Evolutionary conservation across 1,140 invertebrate species (phyloP).

Genomic region (Drosophila orosa): DNA sequence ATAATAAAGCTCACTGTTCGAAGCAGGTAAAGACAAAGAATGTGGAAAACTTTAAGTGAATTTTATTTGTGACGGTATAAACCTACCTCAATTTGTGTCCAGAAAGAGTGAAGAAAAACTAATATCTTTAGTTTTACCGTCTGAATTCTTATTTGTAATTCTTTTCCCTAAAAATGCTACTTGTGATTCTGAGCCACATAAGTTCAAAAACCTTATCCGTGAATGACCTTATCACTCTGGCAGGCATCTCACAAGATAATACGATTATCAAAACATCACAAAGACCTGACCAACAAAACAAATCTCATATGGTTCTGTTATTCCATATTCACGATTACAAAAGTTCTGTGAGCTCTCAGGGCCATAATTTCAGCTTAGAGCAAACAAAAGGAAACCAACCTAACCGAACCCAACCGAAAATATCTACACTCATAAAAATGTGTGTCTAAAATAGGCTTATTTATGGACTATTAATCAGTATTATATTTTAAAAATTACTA

Average conservation of each 20-base stretch:
- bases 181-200: not conserved
- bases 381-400: conserved; percentile 17
- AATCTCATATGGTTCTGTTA: conserved; percentile 29
- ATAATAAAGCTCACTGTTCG: not conserved
- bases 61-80: conserved; percentile 1
- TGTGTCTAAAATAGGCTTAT: not conserved
- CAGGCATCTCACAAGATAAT: conserved; percentile 26
- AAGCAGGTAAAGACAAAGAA: conserved; percentile 13
- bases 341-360: conserved; percentile 37
- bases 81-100: conserved; percentile 22
- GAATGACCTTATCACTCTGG: conserved; percentile 9
- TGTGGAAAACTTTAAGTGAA: conserved; percentile 5
- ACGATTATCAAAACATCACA: conserved; percentile 27
- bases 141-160: too few species aligned
- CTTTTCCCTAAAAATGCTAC: not conserved
- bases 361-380: conserved; percentile 60
- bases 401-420: conserved; percentile 38
- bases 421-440: conserved; percentile 23
- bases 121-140: not conserved
- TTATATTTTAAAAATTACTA: not conserved
- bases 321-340: conserved; percentile 5
- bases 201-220: conserved; percentile 8
- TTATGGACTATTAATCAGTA: not conserved
- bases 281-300: conserved; percentile 23
- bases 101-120: not conserved